Evolutionary conservation across 2,797 vertebrate species (phyloP).

Genomic region (Serranus cabrilla): DNA sequence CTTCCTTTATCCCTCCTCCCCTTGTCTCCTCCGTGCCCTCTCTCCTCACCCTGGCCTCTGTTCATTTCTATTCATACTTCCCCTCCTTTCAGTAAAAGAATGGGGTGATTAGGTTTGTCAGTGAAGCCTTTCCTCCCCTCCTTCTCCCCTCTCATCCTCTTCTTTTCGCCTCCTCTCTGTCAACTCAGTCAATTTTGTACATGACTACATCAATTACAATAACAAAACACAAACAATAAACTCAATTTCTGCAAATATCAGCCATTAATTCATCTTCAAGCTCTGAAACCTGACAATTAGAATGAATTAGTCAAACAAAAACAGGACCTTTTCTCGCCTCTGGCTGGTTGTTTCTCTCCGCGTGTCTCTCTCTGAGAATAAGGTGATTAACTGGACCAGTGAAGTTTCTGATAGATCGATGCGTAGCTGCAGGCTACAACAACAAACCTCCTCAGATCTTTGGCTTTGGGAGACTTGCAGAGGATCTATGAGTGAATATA

Average conservation of each 20-base stretch:
- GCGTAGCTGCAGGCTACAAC: constrained; percentile 72
- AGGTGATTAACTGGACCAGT: constrained; percentile 78
- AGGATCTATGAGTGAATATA: constrained; percentile 70
- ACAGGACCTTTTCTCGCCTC: constrained; percentile 39
- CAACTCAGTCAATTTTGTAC: constrained; percentile 55
- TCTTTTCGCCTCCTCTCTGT: constrained; percentile 29
- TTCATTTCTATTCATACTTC: constrained; percentile 44
- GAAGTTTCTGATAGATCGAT: constrained; percentile 76
- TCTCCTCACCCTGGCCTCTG: constrained; percentile 9
- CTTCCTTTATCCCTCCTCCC: constrained; percentile 3
- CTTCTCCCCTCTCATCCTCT: constrained; percentile 11
- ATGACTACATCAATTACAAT: constrained; percentile 60
- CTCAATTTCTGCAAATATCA: constrained; percentile 57
- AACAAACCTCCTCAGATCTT: constrained; percentile 79
- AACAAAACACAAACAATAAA: constrained; percentile 58
- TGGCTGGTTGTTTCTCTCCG: constrained; percentile 42
- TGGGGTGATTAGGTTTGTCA: constrained; percentile 42
- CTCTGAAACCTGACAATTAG: constrained; percentile 54
- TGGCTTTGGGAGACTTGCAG: constrained; percentile 68
- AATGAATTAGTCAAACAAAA: constrained; percentile 53
- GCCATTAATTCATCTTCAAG: constrained; percentile 54
- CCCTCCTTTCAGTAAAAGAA: constrained; percentile 41
- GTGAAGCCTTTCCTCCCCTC: constrained; percentile 34
- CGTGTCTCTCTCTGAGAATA: constrained; percentile 53
- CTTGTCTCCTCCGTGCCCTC: constrained; percentile 20